Conservation (phyloP, 2,888 invertebrate species). For the Sinodicranocentrus sp. region DNA sequence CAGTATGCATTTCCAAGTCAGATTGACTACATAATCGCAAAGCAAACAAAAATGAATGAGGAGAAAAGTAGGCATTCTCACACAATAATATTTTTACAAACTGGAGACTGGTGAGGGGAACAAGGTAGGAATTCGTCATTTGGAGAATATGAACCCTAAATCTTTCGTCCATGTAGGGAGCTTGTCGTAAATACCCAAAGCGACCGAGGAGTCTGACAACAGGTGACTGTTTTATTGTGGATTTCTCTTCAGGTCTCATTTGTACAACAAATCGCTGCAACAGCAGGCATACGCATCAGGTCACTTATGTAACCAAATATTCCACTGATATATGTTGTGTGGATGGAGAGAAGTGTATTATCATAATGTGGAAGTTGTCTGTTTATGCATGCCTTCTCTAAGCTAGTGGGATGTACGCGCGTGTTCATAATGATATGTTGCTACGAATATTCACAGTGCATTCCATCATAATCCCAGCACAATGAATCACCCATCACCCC, state of each 20-base stretch:
- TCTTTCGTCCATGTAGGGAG: conserved; percentile 65
- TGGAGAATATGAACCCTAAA: conserved; percentile 60
- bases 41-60: too few species aligned
- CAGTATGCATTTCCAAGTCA: background rate
- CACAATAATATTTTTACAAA: background rate
- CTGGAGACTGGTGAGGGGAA: conserved; percentile 17
- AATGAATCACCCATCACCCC: conserved; percentile 9
- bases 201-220: conserved; percentile 65
- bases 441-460: conserved; percentile 28
- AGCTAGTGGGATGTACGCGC: conserved; percentile 44
- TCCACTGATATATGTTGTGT: conserved; percentile 3
- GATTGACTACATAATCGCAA: too few species aligned
- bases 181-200: conserved; percentile 67
- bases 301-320: conserved; percentile 44
- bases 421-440: conserved; percentile 40
- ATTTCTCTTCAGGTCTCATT: conserved; percentile 68
- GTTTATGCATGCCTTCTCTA: conserved; percentile 28
- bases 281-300: conserved; percentile 58
- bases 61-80: too few species aligned
- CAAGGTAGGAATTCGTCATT: conserved; percentile 58
- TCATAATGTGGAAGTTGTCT: background rate
- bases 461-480: conserved; percentile 9
- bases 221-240: conserved; percentile 69
- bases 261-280: conserved; percentile 65
- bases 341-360: background rate